These are phyloP conservation scores for Trichonephila clavata DNA, from an alignment of 1,140 invertebrate species.

Conservation along the genomic window DNA sequence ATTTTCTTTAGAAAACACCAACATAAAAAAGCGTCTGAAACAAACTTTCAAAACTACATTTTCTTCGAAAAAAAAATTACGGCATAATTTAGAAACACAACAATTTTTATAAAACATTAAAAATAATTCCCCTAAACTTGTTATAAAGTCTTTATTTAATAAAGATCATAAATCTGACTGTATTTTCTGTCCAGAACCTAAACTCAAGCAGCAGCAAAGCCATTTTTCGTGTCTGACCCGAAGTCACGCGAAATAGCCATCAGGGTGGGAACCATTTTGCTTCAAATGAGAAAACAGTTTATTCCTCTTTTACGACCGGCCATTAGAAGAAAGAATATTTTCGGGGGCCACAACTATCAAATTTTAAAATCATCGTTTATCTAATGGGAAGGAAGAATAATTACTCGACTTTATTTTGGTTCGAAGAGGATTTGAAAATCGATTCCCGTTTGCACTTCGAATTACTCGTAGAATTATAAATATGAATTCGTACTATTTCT, in stretches of 20 bases:
- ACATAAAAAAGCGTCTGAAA: no score
- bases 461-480: no score
- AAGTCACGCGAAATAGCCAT: slow-evolving; percentile 12
- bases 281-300: neutral
- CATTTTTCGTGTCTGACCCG: neutral
- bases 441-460: neutral
- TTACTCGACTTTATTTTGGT: slow-evolving; percentile 7
- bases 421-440: neutral
- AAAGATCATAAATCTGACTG: slow-evolving; percentile 11
- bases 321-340: neutral
- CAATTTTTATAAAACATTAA: neutral
- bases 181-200: neutral
- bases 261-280: neutral
- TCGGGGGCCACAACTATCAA: neutral
- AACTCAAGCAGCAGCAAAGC: neutral
- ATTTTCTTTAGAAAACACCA: no score
- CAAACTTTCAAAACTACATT: no score
- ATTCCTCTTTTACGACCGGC: neutral
- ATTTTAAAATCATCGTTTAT: slow-evolving; percentile 36
- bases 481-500: neutral
- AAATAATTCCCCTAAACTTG: neutral
- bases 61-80: no score
- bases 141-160: slow-evolving; percentile 3
- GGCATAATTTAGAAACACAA: no score
- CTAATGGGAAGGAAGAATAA: slow-evolving; percentile 19